A percentile compares a stretch with the other conserved stretches of the same genome.
Conservation (phyloP, 1,140 invertebrate genomes). For the Drosophila watanabei region DNA sequence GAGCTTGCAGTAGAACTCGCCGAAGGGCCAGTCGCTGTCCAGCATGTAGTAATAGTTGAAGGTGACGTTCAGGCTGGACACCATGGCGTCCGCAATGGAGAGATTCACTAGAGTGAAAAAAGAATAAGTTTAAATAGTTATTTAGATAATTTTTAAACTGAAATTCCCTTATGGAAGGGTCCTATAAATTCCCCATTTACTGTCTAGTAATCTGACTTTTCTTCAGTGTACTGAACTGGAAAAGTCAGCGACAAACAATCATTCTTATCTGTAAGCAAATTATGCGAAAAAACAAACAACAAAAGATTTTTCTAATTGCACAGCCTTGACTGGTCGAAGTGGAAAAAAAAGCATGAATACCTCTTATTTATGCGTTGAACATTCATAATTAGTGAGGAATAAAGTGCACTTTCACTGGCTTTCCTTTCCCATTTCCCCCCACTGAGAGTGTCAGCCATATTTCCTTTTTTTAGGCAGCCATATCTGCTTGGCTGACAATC, state of each 20-base stretch:
- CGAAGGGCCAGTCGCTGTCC: conserved; percentile 97
- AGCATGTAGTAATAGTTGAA: conserved; percentile 98
- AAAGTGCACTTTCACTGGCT: conserved; percentile 46
- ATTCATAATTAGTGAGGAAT: conserved; percentile 67
- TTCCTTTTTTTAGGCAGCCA: conserved; percentile 24
- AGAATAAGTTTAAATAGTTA: background rate
- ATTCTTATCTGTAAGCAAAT: conserved; percentile 44
- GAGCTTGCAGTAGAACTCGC: conserved; percentile 96
- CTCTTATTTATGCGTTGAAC: conserved; percentile 69
- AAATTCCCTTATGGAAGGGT: too few species aligned
- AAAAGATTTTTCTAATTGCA: conserved; percentile 35
- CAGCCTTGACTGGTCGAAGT: conserved; percentile 7
- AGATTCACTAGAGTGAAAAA: conserved; percentile 90
- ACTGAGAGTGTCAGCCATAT: conserved; percentile 21
- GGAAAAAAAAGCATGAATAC: background rate
- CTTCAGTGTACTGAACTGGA: background rate
- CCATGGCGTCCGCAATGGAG: conserved; percentile 97
- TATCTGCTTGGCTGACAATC: conserved; percentile 23
- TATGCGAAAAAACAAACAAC: conserved; percentile 47
- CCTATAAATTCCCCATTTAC: too few species aligned
- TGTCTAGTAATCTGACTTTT: background rate
- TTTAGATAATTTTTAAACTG: accelerated
- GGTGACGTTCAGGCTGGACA: conserved; percentile 96
- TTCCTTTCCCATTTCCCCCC: background rate
- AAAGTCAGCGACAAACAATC: conserved; percentile 29